These are phyloP conservation scores for Chelidonichthys spinosus DNA, from an alignment of 2,797 vertebrate species.

Conservation along the genomic window DNA sequence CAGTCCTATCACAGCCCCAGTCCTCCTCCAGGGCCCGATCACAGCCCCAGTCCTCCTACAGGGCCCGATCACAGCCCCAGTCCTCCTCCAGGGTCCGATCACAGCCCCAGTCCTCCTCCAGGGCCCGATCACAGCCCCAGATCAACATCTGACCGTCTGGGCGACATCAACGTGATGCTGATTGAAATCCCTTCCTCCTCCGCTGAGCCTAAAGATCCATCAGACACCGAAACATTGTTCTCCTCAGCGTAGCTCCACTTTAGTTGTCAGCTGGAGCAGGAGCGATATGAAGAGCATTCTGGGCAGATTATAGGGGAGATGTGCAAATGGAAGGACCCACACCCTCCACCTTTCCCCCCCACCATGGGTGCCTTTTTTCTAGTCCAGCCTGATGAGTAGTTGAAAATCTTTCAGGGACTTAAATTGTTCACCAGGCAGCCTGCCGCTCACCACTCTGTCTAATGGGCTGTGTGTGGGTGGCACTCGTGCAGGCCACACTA, in stretches of 20 bases:
- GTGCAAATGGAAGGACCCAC: conserved; percentile 54
- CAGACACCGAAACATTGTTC: conserved; percentile 64
- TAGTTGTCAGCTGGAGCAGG: conserved; percentile 72
- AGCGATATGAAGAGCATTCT: conserved; percentile 57
- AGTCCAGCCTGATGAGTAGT: conserved; percentile 59
- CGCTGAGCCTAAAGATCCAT: conserved; percentile 55
- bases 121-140: too few relatives aligned
- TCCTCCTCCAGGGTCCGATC: conserved; percentile 39
- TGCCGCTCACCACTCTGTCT: conserved; percentile 62
- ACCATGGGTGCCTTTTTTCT: conserved; percentile 22
- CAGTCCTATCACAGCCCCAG: too few relatives aligned
- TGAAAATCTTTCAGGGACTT: conserved; percentile 66
- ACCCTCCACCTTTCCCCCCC: conserved; percentile 46
- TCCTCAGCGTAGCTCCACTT: conserved; percentile 67
- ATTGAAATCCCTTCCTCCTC: conserved; percentile 40
- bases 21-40: too few relatives aligned
- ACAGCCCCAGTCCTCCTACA: too few relatives aligned
- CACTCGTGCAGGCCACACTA: conserved; percentile 53
- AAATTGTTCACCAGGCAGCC: conserved; percentile 70
- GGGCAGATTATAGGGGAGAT: conserved; percentile 74
- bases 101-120: conserved; percentile 46
- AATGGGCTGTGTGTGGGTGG: conserved; percentile 76
- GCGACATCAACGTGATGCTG: conserved; percentile 48
- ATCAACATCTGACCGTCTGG: conserved; percentile 32
- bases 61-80: conserved; percentile 13